Conservation (phyloP, 2,888 invertebrate species). For the Trimorus sp. region DNA sequence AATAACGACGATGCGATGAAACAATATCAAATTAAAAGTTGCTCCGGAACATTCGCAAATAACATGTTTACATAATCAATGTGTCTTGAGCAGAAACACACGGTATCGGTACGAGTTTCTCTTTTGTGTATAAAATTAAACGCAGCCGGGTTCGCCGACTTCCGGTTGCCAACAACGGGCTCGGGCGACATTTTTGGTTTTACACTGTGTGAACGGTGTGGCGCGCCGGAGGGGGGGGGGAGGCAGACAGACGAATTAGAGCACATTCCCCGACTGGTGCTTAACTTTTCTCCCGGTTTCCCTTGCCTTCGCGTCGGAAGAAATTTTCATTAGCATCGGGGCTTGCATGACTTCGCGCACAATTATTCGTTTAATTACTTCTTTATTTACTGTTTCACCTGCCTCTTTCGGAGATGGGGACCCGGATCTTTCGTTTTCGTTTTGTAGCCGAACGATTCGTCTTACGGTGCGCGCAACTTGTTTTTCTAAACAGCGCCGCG, state of each 20-base stretch:
- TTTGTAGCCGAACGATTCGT: slow-evolving; percentile 27
- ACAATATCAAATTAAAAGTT: too few relatives aligned
- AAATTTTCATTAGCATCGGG: slow-evolving; percentile 70
- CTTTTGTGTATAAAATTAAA: slow-evolving; percentile 47
- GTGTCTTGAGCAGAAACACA: neutral
- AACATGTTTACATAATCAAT: neutral
- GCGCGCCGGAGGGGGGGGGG: slow-evolving; percentile 10
- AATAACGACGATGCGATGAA: too few relatives aligned
- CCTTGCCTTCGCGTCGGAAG: slow-evolving; percentile 52
- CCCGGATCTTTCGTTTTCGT: slow-evolving; percentile 17
- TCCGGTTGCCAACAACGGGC: slow-evolving; percentile 35
- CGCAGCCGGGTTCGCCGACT: slow-evolving; percentile 41
- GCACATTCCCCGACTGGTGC: slow-evolving; percentile 58
- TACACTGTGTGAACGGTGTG: slow-evolving; percentile 7
- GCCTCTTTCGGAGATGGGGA: neutral
- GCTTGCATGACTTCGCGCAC: slow-evolving; percentile 63
- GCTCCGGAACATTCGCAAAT: neutral
- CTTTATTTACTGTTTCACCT: slow-evolving; percentile 65
- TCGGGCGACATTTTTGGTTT: slow-evolving; percentile 52
- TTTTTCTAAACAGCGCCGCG: slow-evolving; percentile 47
- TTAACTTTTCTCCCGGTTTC: slow-evolving; percentile 60
- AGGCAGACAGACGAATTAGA: slow-evolving; percentile 59
- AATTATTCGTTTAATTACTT: slow-evolving; percentile 71
- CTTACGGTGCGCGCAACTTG: slow-evolving; percentile 37
- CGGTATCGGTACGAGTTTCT: slow-evolving; percentile 33